phyloP scores from a whole-genome alignment of 2,113 vertebrate genomes.

The Struthidea cinerea region DNA sequence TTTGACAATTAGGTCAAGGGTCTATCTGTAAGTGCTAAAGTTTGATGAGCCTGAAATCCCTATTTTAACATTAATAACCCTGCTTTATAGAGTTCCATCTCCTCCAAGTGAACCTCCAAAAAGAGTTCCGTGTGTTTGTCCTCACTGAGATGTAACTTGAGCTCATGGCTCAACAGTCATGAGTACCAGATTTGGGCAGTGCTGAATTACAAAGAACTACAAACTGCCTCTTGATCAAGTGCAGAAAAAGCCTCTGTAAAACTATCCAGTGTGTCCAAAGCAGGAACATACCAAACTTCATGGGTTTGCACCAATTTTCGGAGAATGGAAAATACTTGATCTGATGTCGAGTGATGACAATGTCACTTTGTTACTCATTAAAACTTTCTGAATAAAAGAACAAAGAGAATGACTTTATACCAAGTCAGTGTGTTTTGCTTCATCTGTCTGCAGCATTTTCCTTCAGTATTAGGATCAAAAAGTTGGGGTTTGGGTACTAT shows the following conservation, averaged over 20 bases:
- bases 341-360: neutral
- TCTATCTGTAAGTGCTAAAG: neutral
- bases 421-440: neutral
- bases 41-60: neutral
- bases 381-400: constrained; percentile 1
- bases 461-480: neutral
- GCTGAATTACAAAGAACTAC: constrained; percentile 2
- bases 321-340: neutral
- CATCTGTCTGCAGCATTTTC: neutral
- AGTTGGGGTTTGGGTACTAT: neutral
- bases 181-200: neutral
- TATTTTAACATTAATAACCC: neutral
- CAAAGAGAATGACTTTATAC: neutral
- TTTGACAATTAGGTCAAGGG: neutral
- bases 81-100: neutral
- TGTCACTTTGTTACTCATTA: neutral
- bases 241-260: neutral
- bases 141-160: neutral
- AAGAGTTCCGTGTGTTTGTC: neutral
- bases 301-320: neutral
- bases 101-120: neutral
- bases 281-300: neutral
- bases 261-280: neutral
- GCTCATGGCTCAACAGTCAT: neutral
- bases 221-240: constrained; percentile 14